Percentiles rank a stretch among this genome's conserved stretches.
Evolutionary conservation across 2,113 vertebrate genomes (phyloP).

Genomic region (Ageneiosus marmoratus): DNA sequence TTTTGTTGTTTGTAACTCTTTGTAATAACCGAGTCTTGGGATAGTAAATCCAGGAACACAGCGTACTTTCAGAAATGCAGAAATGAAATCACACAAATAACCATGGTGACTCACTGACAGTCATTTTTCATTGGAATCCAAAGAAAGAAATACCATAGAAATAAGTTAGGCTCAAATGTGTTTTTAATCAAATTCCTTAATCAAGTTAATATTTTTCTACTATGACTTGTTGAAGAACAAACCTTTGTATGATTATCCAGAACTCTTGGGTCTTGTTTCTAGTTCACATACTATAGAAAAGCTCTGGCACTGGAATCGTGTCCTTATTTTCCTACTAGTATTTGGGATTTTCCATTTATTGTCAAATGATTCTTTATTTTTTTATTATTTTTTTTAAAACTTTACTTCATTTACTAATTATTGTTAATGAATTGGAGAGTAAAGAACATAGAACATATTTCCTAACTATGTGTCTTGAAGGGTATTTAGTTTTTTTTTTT

Average conservation of each 20-base stretch:
- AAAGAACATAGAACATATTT: background rate
- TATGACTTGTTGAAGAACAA: background rate
- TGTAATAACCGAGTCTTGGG: background rate
- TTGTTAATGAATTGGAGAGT: background rate
- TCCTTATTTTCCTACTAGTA: slow-evolving; percentile 8
- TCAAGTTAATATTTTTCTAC: background rate
- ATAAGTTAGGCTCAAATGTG: background rate
- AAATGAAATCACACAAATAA: background rate
- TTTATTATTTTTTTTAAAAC: background rate
- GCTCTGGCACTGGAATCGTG: background rate
- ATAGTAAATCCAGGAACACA: background rate
- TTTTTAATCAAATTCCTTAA: background rate
- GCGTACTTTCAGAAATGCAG: background rate
- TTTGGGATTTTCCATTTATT: background rate
- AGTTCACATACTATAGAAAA: background rate
- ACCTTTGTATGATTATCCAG: background rate
- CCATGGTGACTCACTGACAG: background rate
- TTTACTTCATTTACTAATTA: background rate
- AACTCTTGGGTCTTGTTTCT: background rate
- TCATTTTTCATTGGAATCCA: no score
- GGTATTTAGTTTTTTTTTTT: background rate
- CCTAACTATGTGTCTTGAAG: background rate
- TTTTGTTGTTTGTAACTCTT: background rate
- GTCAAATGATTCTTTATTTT: background rate
- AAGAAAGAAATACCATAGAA: no score